Conservation (phyloP, 2,797 vertebrate species). For the Iguana delicatissima region DNA sequence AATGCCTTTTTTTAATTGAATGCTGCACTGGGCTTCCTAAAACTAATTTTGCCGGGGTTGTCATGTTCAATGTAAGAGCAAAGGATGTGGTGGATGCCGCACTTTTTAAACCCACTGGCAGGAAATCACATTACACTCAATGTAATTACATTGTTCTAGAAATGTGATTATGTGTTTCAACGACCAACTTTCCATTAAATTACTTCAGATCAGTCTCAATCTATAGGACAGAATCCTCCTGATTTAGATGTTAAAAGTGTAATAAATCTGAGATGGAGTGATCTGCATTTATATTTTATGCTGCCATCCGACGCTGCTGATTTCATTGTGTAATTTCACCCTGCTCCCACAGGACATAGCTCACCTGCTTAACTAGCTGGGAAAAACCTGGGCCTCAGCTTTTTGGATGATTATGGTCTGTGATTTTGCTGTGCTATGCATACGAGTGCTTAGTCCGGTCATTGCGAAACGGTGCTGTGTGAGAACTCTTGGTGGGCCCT, state of each 20-base stretch:
- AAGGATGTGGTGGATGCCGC: conserved; percentile 59
- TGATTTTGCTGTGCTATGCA: not conserved
- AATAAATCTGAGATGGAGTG: conserved; percentile 66
- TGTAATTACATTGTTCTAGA: conserved; percentile 71
- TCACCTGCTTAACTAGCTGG: conserved; percentile 36
- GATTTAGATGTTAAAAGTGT: conserved; percentile 71
- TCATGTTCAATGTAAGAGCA: conserved; percentile 54
- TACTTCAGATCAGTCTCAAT: conserved; percentile 71
- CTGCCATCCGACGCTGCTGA: conserved; percentile 40
- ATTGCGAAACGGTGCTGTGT: not conserved
- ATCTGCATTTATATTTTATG: conserved; percentile 72
- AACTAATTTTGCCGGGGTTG: conserved; percentile 36
- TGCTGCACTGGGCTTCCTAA: conserved; percentile 18
- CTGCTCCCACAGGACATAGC: conserved; percentile 2
- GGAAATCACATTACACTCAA: conserved; percentile 68
- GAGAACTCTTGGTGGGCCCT: not conserved
- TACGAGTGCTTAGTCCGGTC: not conserved
- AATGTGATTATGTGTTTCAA: conserved; percentile 72
- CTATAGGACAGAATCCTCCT: conserved; percentile 66
- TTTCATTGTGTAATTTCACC: conserved; percentile 33
- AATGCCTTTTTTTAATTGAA: conserved; percentile 2
- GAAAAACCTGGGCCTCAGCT: conserved; percentile 35
- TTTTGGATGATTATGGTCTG: conserved; percentile 24
- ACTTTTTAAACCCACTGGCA: conserved; percentile 60
- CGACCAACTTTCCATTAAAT: conserved; percentile 66